Conservation (phyloP, 1,140 invertebrate species). For the Hycleus cichorii region DNA sequence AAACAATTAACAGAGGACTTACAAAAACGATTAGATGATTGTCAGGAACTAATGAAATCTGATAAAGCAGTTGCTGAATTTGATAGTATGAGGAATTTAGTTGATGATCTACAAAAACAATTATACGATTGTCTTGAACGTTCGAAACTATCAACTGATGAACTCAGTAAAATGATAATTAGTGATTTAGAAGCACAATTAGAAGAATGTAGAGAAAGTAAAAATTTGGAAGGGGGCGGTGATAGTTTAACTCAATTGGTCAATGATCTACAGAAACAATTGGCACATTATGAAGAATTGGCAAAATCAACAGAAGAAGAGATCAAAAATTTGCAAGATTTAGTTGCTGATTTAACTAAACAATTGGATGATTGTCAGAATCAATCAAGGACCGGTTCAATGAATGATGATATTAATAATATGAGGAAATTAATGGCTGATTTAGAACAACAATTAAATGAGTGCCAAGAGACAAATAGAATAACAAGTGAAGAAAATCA, state of each 20-base stretch:
- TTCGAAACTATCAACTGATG: no score
- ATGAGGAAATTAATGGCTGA: slow-evolving; percentile 17
- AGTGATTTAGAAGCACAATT: no score
- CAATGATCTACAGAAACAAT: no score
- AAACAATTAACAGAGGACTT: slow-evolving; percentile 10
- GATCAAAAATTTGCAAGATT: background rate
- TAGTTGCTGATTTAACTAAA: slow-evolving; percentile 12
- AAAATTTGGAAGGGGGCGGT: no score
- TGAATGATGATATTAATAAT: slow-evolving; percentile 7
- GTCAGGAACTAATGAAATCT: slow-evolving; percentile 16
- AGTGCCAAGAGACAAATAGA: slow-evolving; percentile 11
- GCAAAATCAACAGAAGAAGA: no score
- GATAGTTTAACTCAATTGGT: no score
- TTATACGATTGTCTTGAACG: background rate
- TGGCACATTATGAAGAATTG: no score
- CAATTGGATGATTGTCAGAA: slow-evolving; percentile 15
- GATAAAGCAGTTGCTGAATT: slow-evolving; percentile 19
- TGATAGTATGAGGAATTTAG: slow-evolving; percentile 5
- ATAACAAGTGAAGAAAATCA: slow-evolving; percentile 14
- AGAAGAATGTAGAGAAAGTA: no score
- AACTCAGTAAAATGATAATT: no score
- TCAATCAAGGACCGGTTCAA: slow-evolving; percentile 7
- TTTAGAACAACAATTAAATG: slow-evolving; percentile 5
- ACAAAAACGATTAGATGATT: slow-evolving; percentile 23
- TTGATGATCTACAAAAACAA: slow-evolving; percentile 5